These are phyloP conservation scores for Sialis lutaria DNA, from an alignment of 2,888 invertebrate species.

Conservation along the genomic window DNA sequence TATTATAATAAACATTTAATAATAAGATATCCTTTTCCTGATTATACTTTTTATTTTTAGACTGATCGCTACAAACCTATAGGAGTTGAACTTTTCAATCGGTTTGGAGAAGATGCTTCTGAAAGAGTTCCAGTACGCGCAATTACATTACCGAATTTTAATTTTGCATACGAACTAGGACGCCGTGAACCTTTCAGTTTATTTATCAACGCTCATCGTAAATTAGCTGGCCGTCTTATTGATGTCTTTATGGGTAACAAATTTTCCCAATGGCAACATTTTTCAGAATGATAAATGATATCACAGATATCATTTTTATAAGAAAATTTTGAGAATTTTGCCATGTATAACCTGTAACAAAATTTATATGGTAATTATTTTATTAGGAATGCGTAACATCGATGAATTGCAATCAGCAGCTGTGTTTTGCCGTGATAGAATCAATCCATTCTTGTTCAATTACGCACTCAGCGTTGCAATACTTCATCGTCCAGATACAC, in stretches of 20 bases:
- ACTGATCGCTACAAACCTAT: constrained; percentile 34
- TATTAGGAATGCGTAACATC: constrained; percentile 45
- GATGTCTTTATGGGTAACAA: constrained; percentile 40
- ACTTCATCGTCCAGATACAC: constrained; percentile 54
- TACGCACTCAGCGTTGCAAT: constrained; percentile 62
- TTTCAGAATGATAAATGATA: too few species aligned
- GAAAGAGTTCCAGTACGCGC: constrained; percentile 35
- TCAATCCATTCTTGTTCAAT: constrained; percentile 68
- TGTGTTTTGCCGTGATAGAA: constrained; percentile 49
- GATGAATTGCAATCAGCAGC: constrained; percentile 55
- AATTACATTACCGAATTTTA: constrained; percentile 35
- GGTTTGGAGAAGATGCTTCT: constrained; percentile 35
- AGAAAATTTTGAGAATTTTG: too few species aligned
- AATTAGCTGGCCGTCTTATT: constrained; percentile 51
- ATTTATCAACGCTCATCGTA: constrained; percentile 53
- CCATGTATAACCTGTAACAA: too few species aligned
- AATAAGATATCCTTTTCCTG: too few species aligned
- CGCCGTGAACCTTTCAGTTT: constrained; percentile 51
- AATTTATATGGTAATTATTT: constrained; percentile 2
- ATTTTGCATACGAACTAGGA: constrained; percentile 34
- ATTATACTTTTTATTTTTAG: constrained; percentile 17
- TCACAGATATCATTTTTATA: too few species aligned
- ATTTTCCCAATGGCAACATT: not conserved
- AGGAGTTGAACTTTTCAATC: constrained; percentile 38
- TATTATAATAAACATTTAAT: constrained; percentile 8